Evolutionary conservation across 2,888 invertebrate species (phyloP), one percentile per base, ranked within the genome.

Genomic region (Epicampocera succincta): DNA sequence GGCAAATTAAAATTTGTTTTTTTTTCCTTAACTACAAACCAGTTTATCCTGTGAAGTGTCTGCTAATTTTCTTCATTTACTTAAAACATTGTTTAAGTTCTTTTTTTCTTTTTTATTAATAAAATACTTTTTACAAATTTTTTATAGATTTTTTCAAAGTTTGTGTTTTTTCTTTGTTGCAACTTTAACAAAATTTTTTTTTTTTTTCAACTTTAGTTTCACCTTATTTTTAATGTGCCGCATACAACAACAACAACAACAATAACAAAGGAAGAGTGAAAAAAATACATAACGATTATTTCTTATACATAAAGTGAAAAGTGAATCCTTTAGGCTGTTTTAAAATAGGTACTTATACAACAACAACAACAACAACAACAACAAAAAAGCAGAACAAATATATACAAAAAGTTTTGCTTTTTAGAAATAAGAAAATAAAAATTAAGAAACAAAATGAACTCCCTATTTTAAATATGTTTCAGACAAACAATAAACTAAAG

Each of bases 401-500:
- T 1, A 33, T 9, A 33, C 56, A 56, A 73, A 79, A 79, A 66
- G 44, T 69, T 76, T 61, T 61, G 25, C 19, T 54, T 60, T n/a
- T 60, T 40, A 60, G 52, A 61, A 60, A 12, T 44, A 72, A 9
- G 8, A 33, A 61, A 25, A 40, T 17, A 71, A 17, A 48, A 56
- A 21, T 8, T 12, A 1, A 21, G 15, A 33, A 12, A 38, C 33
- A 40, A 75, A 69, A 75, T 65, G 38, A 56, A 71, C 68, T 63
- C 56, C 68, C 33, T 68, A 25, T 63, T 75, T 69, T 29, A 58
- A 69, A 75, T 69, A 76, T 69, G 48, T 71, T 66, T 50, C 63
- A 69, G 58, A 80, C 58, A 50, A 80, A 76, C 68, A 75, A 75
- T 65, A 42, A 54, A 71, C 40, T 52, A 76, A 60, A 74, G 56